phyloP scores from a whole-genome alignment of 2,797 vertebrate species.

The Yasuhikotakia modesta region DNA sequence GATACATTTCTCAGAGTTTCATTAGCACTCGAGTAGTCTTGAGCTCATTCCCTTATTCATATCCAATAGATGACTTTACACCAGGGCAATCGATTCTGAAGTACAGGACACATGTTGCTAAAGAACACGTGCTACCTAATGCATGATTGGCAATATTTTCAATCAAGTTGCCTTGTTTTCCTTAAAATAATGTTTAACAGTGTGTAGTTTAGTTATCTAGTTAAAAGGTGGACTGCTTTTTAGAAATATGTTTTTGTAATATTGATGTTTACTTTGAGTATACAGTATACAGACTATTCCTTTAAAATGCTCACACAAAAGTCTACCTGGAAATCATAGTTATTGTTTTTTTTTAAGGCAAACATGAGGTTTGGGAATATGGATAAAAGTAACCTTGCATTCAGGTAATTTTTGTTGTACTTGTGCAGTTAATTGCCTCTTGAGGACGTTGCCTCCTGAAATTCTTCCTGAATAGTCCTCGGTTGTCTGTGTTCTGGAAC shows the following conservation, averaged over 20 bases:
- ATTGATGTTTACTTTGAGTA: not conserved
- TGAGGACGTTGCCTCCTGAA: not conserved
- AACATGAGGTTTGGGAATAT: not conserved
- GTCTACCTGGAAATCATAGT: not conserved
- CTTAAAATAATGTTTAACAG: not conserved
- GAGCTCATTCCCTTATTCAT: conserved; percentile 39
- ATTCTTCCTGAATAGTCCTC: conserved; percentile 11
- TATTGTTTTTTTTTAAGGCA: not conserved
- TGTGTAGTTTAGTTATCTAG: not conserved
- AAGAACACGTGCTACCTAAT: not conserved
- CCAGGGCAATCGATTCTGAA: conserved; percentile 38
- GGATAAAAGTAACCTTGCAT: not conserved
- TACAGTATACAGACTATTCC: not conserved
- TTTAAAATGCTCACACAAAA: not conserved
- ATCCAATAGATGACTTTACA: conserved; percentile 48
- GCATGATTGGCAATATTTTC: conserved; percentile 1
- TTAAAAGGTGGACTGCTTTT: not conserved
- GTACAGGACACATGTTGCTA: not conserved
- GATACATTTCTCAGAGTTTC: conserved; percentile 53
- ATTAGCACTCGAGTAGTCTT: conserved; percentile 54
- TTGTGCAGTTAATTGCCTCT: not conserved
- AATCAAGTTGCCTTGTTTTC: no score
- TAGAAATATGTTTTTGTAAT: not conserved
- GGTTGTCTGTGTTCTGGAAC: conserved; percentile 29
- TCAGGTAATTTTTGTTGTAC: conserved; percentile 2